Percentiles rank a stretch among this genome's conserved stretches.
phyloP scores from a whole-genome alignment of 2,888 invertebrate species.

The Netelia virgata region DNA sequence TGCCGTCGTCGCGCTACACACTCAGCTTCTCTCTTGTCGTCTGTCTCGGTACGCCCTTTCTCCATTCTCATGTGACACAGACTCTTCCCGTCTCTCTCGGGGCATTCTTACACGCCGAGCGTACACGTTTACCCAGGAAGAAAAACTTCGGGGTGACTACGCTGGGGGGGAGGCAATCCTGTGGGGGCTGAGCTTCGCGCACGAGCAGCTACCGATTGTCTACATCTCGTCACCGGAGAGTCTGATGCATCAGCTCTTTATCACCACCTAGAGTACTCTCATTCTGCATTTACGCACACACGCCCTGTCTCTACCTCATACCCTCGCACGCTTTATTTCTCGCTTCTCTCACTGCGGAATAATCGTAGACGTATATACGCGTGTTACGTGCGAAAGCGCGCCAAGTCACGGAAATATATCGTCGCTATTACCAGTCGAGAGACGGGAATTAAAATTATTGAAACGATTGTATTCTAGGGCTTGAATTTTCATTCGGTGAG shows the following conservation, averaged over 20 bases:
- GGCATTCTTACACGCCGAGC: background rate
- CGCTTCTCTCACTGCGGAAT: background rate
- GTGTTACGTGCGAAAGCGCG: background rate
- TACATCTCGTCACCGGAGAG: conserved; percentile 52
- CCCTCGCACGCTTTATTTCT: background rate
- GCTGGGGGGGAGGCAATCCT: conserved; percentile 4
- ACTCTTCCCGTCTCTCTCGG: conserved; percentile 7
- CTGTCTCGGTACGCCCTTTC: conserved; percentile 65
- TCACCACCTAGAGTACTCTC: conserved; percentile 25
- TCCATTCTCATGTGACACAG: conserved; percentile 48
- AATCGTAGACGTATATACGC: conserved; percentile 10
- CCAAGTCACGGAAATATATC: too few relatives aligned
- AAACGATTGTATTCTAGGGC: too few relatives aligned
- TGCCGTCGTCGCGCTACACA: conserved; percentile 16
- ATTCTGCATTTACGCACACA: conserved; percentile 61
- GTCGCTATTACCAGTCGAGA: too few relatives aligned
- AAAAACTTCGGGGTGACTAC: conserved; percentile 48
- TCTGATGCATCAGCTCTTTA: conserved; percentile 61
- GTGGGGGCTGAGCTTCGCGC: conserved; percentile 29
- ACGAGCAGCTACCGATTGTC: conserved; percentile 42
- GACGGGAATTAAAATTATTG: too few relatives aligned
- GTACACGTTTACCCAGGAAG: conserved; percentile 44
- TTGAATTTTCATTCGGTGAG: too few relatives aligned
- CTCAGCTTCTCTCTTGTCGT: conserved; percentile 32
- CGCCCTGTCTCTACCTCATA: conserved; percentile 19